Conservation (phyloP, 2,888 invertebrate genomes). For the Eristalis pertinax region DNA sequence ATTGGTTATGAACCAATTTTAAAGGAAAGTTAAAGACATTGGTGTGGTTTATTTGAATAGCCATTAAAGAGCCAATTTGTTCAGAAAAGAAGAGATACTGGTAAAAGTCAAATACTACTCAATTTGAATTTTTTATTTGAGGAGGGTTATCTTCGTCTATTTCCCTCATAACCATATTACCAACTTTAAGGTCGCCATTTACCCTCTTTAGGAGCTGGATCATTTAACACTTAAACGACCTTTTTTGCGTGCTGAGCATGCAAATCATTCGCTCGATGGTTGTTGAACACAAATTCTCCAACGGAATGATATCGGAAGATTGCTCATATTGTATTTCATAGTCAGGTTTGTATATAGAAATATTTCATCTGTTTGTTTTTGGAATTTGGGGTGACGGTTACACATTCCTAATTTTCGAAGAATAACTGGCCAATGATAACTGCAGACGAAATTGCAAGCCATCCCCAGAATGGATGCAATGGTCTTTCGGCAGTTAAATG, state of each 20-base stretch:
- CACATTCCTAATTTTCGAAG: too few species aligned
- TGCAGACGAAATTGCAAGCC: too few species aligned
- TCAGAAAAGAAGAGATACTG: neutral
- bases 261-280: slow-evolving; percentile 42
- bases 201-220: slow-evolving; percentile 41
- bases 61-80: neutral
- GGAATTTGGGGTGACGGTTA: too few species aligned
- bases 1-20: neutral
- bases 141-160: slow-evolving; percentile 9
- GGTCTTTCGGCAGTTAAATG: too few species aligned
- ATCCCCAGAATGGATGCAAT: too few species aligned
- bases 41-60: neutral
- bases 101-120: slow-evolving; percentile 5
- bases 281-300: neutral
- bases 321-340: neutral
- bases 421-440: too few species aligned
- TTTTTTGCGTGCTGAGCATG: slow-evolving; percentile 42
- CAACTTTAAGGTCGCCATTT: slow-evolving; percentile 25
- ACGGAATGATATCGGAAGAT: neutral
- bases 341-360: neutral
- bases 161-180: slow-evolving; percentile 28
- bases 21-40: neutral
- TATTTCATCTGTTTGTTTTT: too few species aligned
- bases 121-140: slow-evolving; percentile 18
- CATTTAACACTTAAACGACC: slow-evolving; percentile 29